Conservation (phyloP, 1,140 invertebrate species). For the Drosophila miranda region DNA sequence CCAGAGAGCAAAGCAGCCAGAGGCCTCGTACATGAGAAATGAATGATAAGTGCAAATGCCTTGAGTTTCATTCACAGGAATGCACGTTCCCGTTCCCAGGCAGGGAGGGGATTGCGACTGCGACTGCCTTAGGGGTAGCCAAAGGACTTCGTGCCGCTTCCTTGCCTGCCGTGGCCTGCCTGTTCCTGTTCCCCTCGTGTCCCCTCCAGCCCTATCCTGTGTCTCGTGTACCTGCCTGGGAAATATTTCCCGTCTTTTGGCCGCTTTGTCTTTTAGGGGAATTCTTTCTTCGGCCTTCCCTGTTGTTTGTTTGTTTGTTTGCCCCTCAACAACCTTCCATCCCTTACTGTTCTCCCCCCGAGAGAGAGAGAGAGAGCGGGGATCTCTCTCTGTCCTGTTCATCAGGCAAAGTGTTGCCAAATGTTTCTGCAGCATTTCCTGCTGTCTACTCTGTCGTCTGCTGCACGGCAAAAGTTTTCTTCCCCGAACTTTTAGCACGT, state of each 20-base stretch:
- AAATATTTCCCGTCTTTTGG: slow-evolving; percentile 59
- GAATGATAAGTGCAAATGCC: slow-evolving; percentile 70
- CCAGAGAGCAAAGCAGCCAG: background rate
- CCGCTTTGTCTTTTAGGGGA: slow-evolving; percentile 60
- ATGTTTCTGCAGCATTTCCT: slow-evolving; percentile 74
- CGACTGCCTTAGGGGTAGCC: slow-evolving; percentile 25
- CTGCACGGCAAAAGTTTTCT: slow-evolving; percentile 29
- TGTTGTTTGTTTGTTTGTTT: slow-evolving; percentile 43
- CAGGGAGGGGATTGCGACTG: background rate
- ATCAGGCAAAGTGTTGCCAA: slow-evolving; percentile 71
- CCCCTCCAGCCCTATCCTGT: background rate
- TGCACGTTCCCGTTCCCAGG: slow-evolving; percentile 51
- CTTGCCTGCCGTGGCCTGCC: slow-evolving; percentile 8
- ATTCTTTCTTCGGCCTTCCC: slow-evolving; percentile 18
- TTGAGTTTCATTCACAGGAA: slow-evolving; percentile 76
- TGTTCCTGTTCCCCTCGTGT: slow-evolving; percentile 33
- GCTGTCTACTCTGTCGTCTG: slow-evolving; percentile 52
- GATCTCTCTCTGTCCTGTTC: slow-evolving; percentile 9
- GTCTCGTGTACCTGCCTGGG: slow-evolving; percentile 67
- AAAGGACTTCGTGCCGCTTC: slow-evolving; percentile 51
- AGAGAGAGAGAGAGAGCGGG: too few relatives aligned
- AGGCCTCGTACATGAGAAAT: slow-evolving; percentile 56
- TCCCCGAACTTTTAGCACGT: slow-evolving; percentile 68
- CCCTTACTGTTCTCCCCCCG: background rate
- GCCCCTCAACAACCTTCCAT: slow-evolving; percentile 1